These are phyloP conservation scores for Ylistrum balloti DNA, from an alignment of 1,140 invertebrate species.

Conservation along the genomic window DNA sequence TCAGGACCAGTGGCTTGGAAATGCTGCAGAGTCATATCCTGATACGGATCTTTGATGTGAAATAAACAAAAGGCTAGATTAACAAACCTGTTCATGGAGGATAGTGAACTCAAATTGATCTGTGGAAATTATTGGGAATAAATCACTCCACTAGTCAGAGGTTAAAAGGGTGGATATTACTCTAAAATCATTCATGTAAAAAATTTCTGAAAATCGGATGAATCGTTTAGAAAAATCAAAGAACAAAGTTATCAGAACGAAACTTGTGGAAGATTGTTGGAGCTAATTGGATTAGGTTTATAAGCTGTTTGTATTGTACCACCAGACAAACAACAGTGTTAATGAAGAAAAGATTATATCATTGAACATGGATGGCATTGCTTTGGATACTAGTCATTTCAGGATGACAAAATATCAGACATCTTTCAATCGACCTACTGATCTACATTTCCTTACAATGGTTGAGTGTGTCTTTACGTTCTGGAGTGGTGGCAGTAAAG, in stretches of 20 bases:
- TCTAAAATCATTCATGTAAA: background rate
- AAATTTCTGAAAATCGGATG: background rate
- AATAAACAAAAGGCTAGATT: no score
- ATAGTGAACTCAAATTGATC: no score
- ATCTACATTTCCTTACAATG: background rate
- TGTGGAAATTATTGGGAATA: no score
- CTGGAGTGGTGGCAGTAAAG: background rate
- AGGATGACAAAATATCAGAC: constrained; percentile 7
- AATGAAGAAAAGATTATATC: background rate
- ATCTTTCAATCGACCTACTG: background rate
- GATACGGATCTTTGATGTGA: no score
- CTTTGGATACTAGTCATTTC: background rate
- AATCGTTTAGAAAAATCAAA: background rate
- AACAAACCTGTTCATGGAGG: no score
- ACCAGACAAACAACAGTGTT: background rate
- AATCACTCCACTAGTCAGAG: background rate
- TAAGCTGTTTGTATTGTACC: background rate
- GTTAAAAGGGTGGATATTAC: background rate
- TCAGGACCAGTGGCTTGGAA: no score
- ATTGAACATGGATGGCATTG: background rate
- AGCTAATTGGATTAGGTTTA: background rate
- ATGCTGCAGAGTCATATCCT: no score
- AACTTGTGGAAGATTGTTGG: background rate
- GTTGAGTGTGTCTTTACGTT: background rate
- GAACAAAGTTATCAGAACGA: background rate